Evolutionary conservation across 2,113 vertebrate genomes (phyloP).

Genomic region (Aepyceros melampus): DNA sequence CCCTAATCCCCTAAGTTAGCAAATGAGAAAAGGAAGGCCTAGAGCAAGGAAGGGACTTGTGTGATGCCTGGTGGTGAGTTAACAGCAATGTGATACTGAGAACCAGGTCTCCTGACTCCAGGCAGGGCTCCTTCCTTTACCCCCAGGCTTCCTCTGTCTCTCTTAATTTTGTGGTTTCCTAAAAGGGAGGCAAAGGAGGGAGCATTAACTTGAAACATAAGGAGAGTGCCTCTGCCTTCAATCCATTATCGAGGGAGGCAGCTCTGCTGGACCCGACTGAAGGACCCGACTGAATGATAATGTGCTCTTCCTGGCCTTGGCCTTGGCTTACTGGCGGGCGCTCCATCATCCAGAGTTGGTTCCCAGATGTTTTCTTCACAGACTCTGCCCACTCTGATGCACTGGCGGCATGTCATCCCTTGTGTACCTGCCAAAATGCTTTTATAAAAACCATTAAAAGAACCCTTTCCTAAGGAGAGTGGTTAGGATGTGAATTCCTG

Average conservation of each 20-base stretch:
- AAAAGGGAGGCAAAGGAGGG: not conserved
- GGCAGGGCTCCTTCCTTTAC: not conserved
- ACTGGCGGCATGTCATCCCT: conserved; percentile 69
- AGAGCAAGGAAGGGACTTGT: not conserved
- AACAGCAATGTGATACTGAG: accelerated
- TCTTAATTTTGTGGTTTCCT: conserved; percentile 2
- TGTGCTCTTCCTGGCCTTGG: conserved; percentile 25
- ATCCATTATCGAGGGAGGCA: not conserved
- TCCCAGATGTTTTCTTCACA: conserved; percentile 66
- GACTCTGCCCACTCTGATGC: conserved; percentile 46
- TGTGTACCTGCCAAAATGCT: conserved; percentile 69
- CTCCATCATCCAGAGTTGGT: conserved; percentile 32
- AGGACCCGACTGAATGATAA: not conserved
- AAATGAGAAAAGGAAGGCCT: not conserved
- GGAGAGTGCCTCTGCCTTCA: not conserved
- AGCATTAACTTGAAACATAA: not conserved
- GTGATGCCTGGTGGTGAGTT: not conserved
- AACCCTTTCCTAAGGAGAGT: conserved; percentile 70
- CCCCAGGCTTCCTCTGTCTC: not conserved
- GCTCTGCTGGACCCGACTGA: not conserved
- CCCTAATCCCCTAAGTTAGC: not conserved
- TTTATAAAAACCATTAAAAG: conserved; percentile 76
- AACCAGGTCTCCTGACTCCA: not conserved
- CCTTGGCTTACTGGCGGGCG: not conserved
- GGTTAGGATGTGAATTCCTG: conserved; percentile 63